Percentiles rank a stretch among this genome's conserved stretches.
Conservation (phyloP, 1,140 invertebrate species). For the Gryllus bimaculatus region DNA sequence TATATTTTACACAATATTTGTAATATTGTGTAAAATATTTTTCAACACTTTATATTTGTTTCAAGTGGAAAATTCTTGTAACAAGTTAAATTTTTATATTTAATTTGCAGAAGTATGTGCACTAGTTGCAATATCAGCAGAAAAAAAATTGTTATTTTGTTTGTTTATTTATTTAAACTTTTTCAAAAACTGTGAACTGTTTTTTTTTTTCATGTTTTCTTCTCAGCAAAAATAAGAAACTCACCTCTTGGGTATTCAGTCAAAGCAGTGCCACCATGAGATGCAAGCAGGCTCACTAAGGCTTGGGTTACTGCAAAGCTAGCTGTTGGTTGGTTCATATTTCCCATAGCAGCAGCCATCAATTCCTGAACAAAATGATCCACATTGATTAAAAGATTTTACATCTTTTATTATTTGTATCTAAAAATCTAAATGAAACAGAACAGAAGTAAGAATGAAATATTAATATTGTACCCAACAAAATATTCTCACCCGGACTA, state of each 20-base stretch:
- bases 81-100: too few species aligned
- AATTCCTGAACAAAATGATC: slow-evolving; percentile 36
- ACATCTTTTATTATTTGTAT: neutral
- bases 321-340: slow-evolving; percentile 16
- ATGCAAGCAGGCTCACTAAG: slow-evolving; percentile 45
- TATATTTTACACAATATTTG: too few species aligned
- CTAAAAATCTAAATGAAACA: neutral
- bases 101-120: too few species aligned
- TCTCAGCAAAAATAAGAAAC: neutral
- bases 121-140: too few species aligned
- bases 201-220: too few species aligned
- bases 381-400: neutral
- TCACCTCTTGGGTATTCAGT: slow-evolving; percentile 34
- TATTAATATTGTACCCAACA: neutral
- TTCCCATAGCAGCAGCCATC: slow-evolving; percentile 39
- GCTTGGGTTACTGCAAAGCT: slow-evolving; percentile 51
- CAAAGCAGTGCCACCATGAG: slow-evolving; percentile 35
- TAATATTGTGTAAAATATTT: too few species aligned
- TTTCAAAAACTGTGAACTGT: too few species aligned
- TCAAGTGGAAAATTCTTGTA: too few species aligned
- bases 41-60: too few species aligned
- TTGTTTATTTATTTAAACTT: too few species aligned
- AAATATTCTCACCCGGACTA: neutral
- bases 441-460: neutral
- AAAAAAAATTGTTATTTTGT: too few species aligned